Conservation (phyloP, 1,140 invertebrate species). For the Periplaneta americana region DNA sequence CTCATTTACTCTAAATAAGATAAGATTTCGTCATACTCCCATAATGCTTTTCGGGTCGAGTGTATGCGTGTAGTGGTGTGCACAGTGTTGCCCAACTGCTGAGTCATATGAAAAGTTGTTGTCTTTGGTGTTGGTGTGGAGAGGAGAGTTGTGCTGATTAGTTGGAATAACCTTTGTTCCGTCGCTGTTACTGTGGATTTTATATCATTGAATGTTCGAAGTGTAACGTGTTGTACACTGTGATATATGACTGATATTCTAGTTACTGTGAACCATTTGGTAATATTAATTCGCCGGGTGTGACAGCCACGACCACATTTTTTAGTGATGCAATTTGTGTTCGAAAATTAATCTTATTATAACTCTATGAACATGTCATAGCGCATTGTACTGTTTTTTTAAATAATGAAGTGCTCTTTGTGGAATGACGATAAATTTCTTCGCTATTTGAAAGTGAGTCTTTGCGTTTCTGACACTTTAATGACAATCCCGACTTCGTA, state of each 20-base stretch:
- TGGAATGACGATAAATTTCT: not conserved
- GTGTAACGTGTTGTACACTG: not conserved
- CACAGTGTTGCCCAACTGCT: constrained; percentile 8
- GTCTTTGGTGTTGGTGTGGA: not conserved
- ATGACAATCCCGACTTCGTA: not conserved
- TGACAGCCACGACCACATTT: not conserved
- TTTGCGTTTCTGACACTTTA: not conserved
- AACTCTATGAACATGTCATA: not conserved
- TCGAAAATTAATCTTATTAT: not conserved
- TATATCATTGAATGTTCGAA: not conserved
- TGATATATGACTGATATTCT: not conserved
- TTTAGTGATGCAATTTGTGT: not conserved
- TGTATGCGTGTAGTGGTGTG: not conserved
- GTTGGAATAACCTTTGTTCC: not conserved
- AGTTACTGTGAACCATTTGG: not conserved
- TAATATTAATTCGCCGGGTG: not conserved
- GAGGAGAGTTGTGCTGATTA: not conserved
- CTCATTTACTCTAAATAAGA: not conserved
- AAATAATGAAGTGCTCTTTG: not conserved
- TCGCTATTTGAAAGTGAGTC: not conserved
- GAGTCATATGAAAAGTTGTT: constrained; percentile 10
- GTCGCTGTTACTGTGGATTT: not conserved
- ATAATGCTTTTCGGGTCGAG: not conserved
- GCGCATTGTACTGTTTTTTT: not conserved
- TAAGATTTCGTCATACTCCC: constrained; percentile 7